A percentile compares a stretch with the other conserved stretches of the same genome.
Conservation (phyloP, 2,113 vertebrate genomes). For the Seriola rivoliana region DNA sequence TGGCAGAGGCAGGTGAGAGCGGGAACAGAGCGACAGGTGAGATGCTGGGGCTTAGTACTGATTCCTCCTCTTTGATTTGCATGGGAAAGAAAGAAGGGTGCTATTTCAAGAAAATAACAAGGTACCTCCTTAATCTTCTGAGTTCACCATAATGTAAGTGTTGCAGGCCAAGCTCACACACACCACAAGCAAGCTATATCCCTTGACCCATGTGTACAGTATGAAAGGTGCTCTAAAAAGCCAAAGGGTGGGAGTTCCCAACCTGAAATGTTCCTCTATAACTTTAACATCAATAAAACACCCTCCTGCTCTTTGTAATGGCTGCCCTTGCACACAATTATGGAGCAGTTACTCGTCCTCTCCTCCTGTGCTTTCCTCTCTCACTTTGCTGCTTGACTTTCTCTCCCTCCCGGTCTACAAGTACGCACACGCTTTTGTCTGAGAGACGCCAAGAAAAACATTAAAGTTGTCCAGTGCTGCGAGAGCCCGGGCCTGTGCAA, state of each 20-base stretch:
- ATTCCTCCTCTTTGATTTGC: conserved; percentile 71
- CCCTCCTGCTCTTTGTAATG: background rate
- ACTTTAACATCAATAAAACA: conserved; percentile 19
- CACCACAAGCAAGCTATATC: conserved; percentile 21
- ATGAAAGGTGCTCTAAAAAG: conserved; percentile 37
- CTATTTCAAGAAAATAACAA: conserved; percentile 70
- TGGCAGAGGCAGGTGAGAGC: conserved; percentile 48
- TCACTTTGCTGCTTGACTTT: conserved; percentile 49
- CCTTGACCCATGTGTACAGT: conserved; percentile 10
- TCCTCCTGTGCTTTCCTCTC: conserved; percentile 6
- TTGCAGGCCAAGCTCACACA: conserved; percentile 1
- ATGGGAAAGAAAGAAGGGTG: conserved; percentile 49
- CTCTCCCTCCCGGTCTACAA: conserved; percentile 52
- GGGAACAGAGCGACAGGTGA: conserved; percentile 66
- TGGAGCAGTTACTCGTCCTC: conserved; percentile 3
- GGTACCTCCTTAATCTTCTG: conserved; percentile 60
- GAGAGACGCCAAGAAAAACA: conserved; percentile 76
- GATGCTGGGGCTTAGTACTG: conserved; percentile 46
- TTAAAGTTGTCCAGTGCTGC: conserved; percentile 58
- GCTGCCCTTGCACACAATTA: background rate
- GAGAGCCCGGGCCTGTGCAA: conserved; percentile 41
- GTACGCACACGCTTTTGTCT: conserved; percentile 76
- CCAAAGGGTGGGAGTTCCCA: conserved; percentile 1
- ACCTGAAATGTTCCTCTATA: conserved; percentile 20
- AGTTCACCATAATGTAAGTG: conserved; percentile 46